phyloP scores from a whole-genome alignment of 1,140 invertebrate genomes.

The Pristionchus pacificus region DNA sequence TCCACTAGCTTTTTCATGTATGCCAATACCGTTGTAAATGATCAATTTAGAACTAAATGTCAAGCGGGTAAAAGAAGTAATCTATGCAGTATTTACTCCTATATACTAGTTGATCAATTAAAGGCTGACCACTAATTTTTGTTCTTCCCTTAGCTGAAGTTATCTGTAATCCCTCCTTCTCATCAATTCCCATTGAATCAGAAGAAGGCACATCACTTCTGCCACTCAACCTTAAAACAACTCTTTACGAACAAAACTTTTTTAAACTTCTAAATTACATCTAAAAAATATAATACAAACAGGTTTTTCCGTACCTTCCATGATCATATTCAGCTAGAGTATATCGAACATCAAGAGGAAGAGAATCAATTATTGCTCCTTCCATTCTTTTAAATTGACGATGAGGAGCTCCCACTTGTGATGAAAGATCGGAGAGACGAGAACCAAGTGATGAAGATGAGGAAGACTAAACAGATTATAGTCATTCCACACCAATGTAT shows the following conservation, averaged over 20 bases:
- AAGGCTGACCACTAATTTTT: no score
- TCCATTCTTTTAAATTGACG: slow-evolving; percentile 62
- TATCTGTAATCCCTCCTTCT: no score
- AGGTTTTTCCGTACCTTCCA: neutral
- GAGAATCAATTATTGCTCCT: slow-evolving; percentile 57
- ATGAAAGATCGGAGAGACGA: neutral
- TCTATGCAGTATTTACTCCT: no score
- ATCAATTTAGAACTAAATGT: no score
- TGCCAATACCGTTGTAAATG: no score
- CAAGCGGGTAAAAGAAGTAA: no score
- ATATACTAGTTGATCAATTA: no score
- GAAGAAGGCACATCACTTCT: neutral
- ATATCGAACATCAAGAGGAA: neutral
- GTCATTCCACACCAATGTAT: neutral
- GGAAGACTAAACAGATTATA: neutral
- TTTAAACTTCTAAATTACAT: slow-evolving; percentile 59
- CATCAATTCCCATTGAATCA: no score
- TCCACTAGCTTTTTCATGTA: no score
- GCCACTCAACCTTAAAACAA: neutral
- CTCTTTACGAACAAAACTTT: neutral
- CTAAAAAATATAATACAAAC: slow-evolving; percentile 66
- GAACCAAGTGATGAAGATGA: neutral
- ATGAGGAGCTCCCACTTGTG: neutral
- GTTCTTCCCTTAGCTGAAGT: no score
- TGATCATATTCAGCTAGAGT: neutral